Evolutionary conservation across 2,797 vertebrate genomes (phyloP).

Genomic region (Microchirus variegatus): DNA sequence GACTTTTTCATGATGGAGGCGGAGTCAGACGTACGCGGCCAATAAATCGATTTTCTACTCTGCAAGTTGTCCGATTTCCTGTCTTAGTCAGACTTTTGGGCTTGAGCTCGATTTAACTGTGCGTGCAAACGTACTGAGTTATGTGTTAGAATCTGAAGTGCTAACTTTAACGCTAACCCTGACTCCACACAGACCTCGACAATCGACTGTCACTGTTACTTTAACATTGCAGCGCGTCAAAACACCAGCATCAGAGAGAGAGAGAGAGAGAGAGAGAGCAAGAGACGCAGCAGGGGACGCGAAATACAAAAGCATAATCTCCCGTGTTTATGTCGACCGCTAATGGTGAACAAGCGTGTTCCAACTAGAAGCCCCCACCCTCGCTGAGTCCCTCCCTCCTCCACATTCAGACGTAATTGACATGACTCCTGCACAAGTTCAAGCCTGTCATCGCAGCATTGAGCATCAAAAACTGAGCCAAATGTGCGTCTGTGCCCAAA

Average conservation of each 20-base stretch:
- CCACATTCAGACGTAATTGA: constrained; percentile 60
- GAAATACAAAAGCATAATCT: constrained; percentile 59
- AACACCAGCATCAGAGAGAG: constrained; percentile 24
- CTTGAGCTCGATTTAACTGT: no score
- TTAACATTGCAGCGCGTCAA: constrained; percentile 45
- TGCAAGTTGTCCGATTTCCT: no score
- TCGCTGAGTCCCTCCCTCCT: background rate
- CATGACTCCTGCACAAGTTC: constrained; percentile 68
- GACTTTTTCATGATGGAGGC: no score
- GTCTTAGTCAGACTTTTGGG: no score
- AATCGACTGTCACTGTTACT: constrained; percentile 32
- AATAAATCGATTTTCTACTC: no score
- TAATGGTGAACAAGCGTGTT: constrained; percentile 65
- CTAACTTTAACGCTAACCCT: background rate
- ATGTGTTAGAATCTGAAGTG: no score
- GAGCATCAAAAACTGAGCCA: constrained; percentile 52
- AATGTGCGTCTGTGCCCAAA: constrained; percentile 18
- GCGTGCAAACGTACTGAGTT: no score
- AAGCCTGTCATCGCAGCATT: constrained; percentile 60
- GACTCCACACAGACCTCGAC: constrained; percentile 18
- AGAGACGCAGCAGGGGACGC: constrained; percentile 36
- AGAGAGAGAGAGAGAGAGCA: no score
- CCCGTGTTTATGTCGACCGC: constrained; percentile 46
- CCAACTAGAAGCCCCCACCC: constrained; percentile 29
- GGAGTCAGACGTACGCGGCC: no score